Conservation (phyloP, 2,113 vertebrate species). For the Gavia stellata region DNA sequence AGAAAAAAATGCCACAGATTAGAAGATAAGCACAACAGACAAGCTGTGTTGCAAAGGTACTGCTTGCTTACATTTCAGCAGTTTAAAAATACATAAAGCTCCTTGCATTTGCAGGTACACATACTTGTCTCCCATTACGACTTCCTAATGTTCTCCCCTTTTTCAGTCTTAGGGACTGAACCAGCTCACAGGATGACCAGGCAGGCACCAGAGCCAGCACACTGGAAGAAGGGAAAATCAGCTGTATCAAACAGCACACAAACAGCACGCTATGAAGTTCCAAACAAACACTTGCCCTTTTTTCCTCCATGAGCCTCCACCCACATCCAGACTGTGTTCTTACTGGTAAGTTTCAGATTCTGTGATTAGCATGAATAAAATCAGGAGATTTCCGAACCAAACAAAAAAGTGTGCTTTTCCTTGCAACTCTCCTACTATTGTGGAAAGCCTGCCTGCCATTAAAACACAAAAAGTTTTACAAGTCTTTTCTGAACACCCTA, state of each 20-base stretch:
- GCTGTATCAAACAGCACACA: background rate
- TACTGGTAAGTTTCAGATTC: background rate
- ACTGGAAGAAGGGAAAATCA: background rate
- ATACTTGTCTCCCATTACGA: background rate
- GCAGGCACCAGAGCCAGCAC: background rate
- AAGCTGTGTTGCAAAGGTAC: background rate
- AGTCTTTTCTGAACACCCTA: background rate
- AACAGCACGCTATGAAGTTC: background rate
- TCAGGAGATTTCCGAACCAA: background rate
- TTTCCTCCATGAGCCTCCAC: background rate
- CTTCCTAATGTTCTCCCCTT: fast-evolving
- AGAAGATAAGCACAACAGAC: background rate
- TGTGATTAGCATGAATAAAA: background rate
- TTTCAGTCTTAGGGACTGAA: background rate
- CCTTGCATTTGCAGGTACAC: background rate
- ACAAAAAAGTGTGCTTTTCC: background rate
- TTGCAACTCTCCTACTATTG: background rate
- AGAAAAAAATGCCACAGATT: background rate
- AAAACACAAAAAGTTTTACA: background rate
- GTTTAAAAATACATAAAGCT: background rate
- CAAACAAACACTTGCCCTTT: background rate
- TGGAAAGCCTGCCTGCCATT: background rate
- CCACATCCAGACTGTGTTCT: background rate
- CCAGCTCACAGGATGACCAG: background rate
- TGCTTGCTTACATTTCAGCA: background rate